Evolutionary conservation across 1,140 invertebrate genomes (phyloP), one percentile per base, ranked within the genome.

Genomic region (Hylaeus volcanicus): DNA sequence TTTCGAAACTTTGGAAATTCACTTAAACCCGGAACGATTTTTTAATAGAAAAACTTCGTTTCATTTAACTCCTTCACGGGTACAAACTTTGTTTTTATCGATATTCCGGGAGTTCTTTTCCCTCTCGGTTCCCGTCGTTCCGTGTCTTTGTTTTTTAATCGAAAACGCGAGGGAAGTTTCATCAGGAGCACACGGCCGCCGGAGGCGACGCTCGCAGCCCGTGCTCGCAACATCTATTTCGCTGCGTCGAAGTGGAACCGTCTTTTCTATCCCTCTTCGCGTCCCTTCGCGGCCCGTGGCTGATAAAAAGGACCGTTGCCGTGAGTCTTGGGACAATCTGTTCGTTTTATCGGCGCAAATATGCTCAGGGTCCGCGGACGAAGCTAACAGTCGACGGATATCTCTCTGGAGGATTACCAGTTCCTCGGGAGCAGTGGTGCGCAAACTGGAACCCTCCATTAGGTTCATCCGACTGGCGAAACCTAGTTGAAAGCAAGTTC

Each of bases 261-360:
- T 72, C 70, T 73, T 66, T 82, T 69, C 58, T 55, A 6, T 55
- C 71, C 26, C 43, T 5, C 26, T 58, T 68, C 45, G 41, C 61
- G 48, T 51, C 60, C 65, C 56, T 61, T 48, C 63, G n/a, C n/a
- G n/a, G 39, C 1, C 58, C 56, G 26, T 15, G 61, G 26, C 66
- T 66, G 79, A 86, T 85, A 85, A 86, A 85, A 81, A 74, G 84
- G 60, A 48, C 55, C 68, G 76, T 86, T 63, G 63, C 73, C 76
- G 51, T 65, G 80, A 55, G 81, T 77, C 68, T 70, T 68, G 81
- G 78, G 64, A 86, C 81, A 86, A 86, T 77, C 84, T 86, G 79
- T 83, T 74, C 69, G 68, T 86, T 86, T 80, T 86, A 86, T 86
- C 85, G 75, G 61, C 48, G 84, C 81, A 83, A 73, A 83, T 86